Percentiles rank a stretch among this genome's conserved stretches.
These are phyloP conservation scores for Cydia splendana DNA, from an alignment of 1,140 invertebrate species.

Conservation along the genomic window DNA sequence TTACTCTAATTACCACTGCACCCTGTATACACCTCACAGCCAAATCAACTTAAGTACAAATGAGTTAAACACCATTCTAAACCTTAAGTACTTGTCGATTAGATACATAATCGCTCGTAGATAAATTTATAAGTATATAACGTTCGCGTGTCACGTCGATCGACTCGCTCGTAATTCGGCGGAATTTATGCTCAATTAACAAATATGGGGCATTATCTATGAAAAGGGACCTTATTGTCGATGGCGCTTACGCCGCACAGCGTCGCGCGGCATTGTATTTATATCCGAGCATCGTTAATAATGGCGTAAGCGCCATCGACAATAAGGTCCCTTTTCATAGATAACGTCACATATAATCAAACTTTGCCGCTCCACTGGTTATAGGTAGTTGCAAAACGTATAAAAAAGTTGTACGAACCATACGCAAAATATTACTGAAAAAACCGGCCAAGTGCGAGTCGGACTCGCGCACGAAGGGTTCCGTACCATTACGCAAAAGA, in stretches of 20 bases:
- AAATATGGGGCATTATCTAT: too few species aligned
- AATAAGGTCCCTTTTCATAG: too few species aligned
- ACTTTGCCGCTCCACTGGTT: background rate
- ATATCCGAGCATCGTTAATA: too few species aligned
- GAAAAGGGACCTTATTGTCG: too few species aligned
- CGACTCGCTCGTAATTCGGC: background rate
- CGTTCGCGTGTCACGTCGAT: slow-evolving; percentile 1
- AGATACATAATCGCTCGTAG: background rate
- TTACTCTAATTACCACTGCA: background rate
- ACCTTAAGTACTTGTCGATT: background rate
- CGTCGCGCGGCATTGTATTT: too few species aligned
- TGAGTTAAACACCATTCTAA: background rate
- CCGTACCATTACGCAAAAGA: too few species aligned
- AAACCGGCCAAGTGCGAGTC: background rate
- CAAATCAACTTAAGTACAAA: background rate
- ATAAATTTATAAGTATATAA: background rate
- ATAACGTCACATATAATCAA: too few species aligned
- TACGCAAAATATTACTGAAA: background rate
- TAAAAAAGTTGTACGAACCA: background rate
- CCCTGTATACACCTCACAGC: background rate
- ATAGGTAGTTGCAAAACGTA: slow-evolving; percentile 6
- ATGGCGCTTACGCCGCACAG: too few species aligned
- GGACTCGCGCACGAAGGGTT: too few species aligned
- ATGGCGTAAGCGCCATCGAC: too few species aligned
- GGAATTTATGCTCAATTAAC: background rate